These are phyloP conservation scores for Drosophila lini DNA, from an alignment of 1,140 invertebrate genomes.

Conservation along the genomic window DNA sequence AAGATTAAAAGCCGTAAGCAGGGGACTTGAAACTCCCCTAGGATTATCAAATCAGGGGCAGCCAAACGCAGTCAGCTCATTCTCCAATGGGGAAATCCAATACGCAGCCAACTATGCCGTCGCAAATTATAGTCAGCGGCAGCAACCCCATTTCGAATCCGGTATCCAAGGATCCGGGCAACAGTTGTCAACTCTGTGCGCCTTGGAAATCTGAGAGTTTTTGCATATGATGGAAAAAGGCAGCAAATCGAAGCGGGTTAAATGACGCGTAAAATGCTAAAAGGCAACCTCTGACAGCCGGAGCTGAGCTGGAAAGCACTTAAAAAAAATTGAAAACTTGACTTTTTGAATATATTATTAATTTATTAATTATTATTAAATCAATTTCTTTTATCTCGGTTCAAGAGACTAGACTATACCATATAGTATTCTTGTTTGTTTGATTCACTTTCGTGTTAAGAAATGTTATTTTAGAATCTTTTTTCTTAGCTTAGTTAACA, in stretches of 20 bases:
- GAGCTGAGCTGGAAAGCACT: neutral
- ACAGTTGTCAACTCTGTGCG: conserved; percentile 54
- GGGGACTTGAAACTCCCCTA: conserved; percentile 1
- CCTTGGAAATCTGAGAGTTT: conserved; percentile 33
- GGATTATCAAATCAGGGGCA: conserved; percentile 27
- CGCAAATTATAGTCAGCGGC: conserved; percentile 41
- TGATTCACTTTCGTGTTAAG: neutral
- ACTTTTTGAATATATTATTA: too few species aligned
- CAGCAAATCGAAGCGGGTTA: conserved; percentile 65
- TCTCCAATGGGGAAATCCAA: conserved; percentile 26
- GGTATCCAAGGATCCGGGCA: conserved; percentile 33
- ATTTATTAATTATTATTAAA: too few species aligned
- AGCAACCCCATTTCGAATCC: conserved; percentile 4
- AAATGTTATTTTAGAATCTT: neutral
- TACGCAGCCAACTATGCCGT: conserved; percentile 46
- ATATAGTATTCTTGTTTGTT: too few species aligned
- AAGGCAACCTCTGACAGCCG: conserved; percentile 28
- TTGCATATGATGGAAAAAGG: conserved; percentile 35
- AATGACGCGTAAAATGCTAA: conserved; percentile 69
- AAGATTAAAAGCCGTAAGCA: conserved; percentile 20
- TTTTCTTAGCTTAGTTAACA: neutral
- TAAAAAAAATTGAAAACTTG: neutral
- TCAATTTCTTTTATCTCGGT: neutral
- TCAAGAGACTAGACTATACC: neutral
- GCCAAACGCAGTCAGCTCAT: conserved; percentile 31